Percentiles rank a stretch among this genome's conserved stretches.
phyloP scores from a whole-genome alignment of 2,888 invertebrate genomes.

The Mimumesa dahlbomi region DNA sequence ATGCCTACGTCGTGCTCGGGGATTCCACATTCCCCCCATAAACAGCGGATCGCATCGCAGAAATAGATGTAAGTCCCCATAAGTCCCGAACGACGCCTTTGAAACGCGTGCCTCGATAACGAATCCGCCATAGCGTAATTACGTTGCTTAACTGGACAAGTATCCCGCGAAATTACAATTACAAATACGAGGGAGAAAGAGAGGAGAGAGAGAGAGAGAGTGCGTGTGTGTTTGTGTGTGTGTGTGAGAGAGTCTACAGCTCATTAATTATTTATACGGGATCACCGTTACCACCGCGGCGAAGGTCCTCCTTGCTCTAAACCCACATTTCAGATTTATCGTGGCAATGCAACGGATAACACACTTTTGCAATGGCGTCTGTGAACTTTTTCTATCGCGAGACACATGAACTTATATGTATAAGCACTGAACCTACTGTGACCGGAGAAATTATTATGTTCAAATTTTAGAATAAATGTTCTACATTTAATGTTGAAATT shows the following conservation, averaged over 20 bases:
- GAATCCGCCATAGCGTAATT: slow-evolving; percentile 61
- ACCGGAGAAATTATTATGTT: too few species aligned
- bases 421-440: too few species aligned
- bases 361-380: slow-evolving; percentile 1
- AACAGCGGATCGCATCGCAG: slow-evolving; percentile 6
- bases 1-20: too few species aligned
- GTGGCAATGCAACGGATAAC: slow-evolving; percentile 10
- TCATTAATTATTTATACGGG: slow-evolving; percentile 64
- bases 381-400: too few species aligned
- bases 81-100: slow-evolving; percentile 9
- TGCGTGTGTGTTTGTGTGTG: too few species aligned
- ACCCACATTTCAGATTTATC: slow-evolving; percentile 54
- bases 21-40: slow-evolving; percentile 4
- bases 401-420: too few species aligned
- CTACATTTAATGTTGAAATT: too few species aligned
- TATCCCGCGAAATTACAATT: slow-evolving; percentile 66
- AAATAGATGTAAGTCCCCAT: slow-evolving; percentile 7
- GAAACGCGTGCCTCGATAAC: slow-evolving; percentile 51
- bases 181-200: slow-evolving; percentile 65
- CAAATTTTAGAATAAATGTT: too few species aligned
- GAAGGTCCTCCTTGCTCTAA: slow-evolving; percentile 43
- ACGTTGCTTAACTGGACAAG: slow-evolving; percentile 62
- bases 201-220: too few species aligned
- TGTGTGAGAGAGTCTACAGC: slow-evolving; percentile 39
- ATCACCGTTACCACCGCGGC: slow-evolving; percentile 44